Evolutionary conservation across 2,888 invertebrate species (phyloP).

Genomic region (Coenonympha arcania): DNA sequence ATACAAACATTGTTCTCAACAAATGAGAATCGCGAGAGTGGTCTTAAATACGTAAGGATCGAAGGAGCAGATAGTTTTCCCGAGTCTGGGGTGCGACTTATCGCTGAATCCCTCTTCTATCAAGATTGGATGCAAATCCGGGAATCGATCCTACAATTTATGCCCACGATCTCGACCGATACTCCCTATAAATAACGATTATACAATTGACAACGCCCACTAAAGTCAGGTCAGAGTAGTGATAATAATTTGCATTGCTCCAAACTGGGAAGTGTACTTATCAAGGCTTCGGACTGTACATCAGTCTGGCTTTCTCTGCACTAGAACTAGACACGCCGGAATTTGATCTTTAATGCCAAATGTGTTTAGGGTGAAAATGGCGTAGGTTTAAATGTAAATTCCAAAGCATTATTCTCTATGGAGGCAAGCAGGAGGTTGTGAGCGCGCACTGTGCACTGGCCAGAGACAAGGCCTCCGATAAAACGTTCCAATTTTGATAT

Average conservation of each 20-base stretch:
- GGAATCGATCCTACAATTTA: conserved; percentile 27
- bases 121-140: conserved; percentile 20
- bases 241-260: conserved; percentile 63
- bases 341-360: conserved; percentile 18
- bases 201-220: conserved; percentile 54
- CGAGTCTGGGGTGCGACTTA: not conserved
- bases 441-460: conserved; percentile 30
- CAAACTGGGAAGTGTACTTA: conserved; percentile 61
- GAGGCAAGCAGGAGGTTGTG: conserved; percentile 27
- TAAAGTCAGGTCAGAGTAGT: conserved; percentile 46
- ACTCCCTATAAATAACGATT: conserved; percentile 45
- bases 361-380: conserved; percentile 15
- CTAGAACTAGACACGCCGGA: conserved; percentile 16
- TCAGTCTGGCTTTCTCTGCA: conserved; percentile 54
- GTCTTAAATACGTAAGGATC: not conserved
- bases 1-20: too few relatives aligned
- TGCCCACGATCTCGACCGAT: conserved; percentile 30
- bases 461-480: conserved; percentile 36
- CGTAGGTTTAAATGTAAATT: conserved; percentile 10
- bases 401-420: conserved; percentile 24
- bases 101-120: not conserved
- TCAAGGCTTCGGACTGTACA: conserved; percentile 51
- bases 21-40: too few relatives aligned
- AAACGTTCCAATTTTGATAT: conserved; percentile 36
- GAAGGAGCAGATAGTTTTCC: not conserved